These are phyloP conservation scores for Malacosoma neustria DNA, from an alignment of 2,888 invertebrate species.

Conservation along the genomic window DNA sequence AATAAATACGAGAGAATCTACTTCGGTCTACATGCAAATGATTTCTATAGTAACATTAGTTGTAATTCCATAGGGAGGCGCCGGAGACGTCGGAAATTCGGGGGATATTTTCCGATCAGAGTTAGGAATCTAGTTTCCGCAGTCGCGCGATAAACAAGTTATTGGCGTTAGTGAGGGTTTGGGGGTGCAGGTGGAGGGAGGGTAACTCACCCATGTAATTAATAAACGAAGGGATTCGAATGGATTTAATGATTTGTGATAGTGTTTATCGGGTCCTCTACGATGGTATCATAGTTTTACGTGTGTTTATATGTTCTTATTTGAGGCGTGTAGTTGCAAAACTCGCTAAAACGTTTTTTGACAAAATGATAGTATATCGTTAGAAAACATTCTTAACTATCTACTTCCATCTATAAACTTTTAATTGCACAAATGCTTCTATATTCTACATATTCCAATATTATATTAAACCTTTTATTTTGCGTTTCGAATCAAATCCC, in stretches of 20 bases:
- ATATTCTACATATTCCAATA: no score
- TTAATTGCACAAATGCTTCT: no score
- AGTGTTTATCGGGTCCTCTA: slow-evolving; percentile 24
- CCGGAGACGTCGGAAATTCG: slow-evolving; percentile 33
- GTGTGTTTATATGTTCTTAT: no score
- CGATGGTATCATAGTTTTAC: slow-evolving; percentile 1
- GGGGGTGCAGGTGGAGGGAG: slow-evolving; percentile 16
- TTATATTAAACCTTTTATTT: no score
- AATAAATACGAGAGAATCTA: neutral
- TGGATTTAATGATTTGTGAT: slow-evolving; percentile 47
- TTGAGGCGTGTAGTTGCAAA: no score
- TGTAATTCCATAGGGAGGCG: neutral
- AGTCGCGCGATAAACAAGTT: slow-evolving; percentile 61
- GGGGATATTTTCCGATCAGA: slow-evolving; percentile 52
- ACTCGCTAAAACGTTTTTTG: no score
- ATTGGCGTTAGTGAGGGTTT: slow-evolving; percentile 43
- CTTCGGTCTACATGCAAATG: neutral
- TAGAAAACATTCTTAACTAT: no score
- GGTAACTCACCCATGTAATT: slow-evolving; percentile 50
- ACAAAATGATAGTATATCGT: no score
- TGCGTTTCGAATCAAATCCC: no score
- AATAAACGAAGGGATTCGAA: slow-evolving; percentile 55
- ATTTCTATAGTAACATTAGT: neutral
- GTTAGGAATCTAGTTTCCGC: slow-evolving; percentile 60
- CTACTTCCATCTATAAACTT: no score